Conservation (phyloP, 1,140 invertebrate genomes). For the Cephus cinctus region DNA sequence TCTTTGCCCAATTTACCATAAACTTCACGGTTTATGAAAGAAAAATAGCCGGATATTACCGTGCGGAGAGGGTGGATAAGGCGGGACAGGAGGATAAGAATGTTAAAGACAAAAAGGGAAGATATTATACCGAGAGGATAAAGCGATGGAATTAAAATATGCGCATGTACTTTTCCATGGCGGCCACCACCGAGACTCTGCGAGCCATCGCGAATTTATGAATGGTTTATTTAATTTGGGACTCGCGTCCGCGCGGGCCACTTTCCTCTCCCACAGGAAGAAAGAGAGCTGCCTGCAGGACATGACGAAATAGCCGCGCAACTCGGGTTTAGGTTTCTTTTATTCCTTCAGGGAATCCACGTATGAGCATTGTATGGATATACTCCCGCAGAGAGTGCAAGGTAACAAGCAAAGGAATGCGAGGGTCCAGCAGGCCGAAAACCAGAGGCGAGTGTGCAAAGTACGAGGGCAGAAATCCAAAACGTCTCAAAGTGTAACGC, state of each 20-base stretch:
- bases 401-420: neutral
- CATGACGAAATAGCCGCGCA: too few relatives aligned
- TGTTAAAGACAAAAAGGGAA: conserved; percentile 18
- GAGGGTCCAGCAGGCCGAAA: too few relatives aligned
- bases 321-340: too few relatives aligned
- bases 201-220: conserved; percentile 24
- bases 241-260: conserved; percentile 14
- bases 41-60: conserved; percentile 29
- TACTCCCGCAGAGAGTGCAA: too few relatives aligned
- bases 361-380: too few relatives aligned
- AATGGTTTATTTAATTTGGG: conserved; percentile 34
- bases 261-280: neutral
- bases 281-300: too few relatives aligned
- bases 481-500: too few relatives aligned
- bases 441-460: too few relatives aligned
- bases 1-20: conserved; percentile 35
- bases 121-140: conserved; percentile 1
- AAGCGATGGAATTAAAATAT: conserved; percentile 19
- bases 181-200: neutral
- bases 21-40: conserved; percentile 28
- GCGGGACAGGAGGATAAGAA: conserved; percentile 17
- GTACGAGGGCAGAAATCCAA: too few relatives aligned
- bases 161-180: conserved; percentile 19
- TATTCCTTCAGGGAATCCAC: too few relatives aligned
- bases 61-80: conserved; percentile 9